These are phyloP conservation scores for Sycon ciliatum DNA, from an alignment of 37 sponge, comb jelly and placozoan genomes.

Conservation along the genomic window DNA sequence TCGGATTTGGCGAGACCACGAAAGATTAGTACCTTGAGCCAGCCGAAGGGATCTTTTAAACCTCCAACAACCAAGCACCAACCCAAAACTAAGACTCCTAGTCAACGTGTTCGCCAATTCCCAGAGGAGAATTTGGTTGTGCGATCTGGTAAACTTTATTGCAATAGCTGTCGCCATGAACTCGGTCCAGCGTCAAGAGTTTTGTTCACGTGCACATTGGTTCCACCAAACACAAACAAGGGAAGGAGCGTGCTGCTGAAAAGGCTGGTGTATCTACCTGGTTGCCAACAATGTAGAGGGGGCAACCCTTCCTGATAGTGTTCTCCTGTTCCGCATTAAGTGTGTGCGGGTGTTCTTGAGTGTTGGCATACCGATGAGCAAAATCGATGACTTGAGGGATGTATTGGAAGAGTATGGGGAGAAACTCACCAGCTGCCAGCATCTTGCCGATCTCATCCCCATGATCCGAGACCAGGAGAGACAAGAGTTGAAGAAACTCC, in stretches of 20 bases:
- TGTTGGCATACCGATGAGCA: too few species aligned
- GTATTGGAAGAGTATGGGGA: too few species aligned
- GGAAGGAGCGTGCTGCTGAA: neutral
- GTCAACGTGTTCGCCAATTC: slow-evolving; percentile 33
- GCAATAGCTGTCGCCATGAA: slow-evolving; percentile 36
- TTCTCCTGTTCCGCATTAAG: slow-evolving; percentile 39
- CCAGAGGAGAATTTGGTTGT: slow-evolving; percentile 19
- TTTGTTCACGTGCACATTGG: neutral
- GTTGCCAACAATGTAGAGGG: slow-evolving; percentile 14
- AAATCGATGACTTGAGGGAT: too few species aligned
- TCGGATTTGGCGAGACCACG: too few species aligned
- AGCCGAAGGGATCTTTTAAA: too few species aligned
- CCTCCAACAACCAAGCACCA: neutral
- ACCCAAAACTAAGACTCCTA: slow-evolving; percentile 21
- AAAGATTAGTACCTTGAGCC: too few species aligned
- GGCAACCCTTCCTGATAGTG: slow-evolving; percentile 27
- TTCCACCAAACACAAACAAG: slow-evolving; percentile 18
- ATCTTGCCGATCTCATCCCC: too few species aligned
- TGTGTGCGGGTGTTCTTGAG: too few species aligned
- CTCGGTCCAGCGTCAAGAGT: slow-evolving; percentile 22
- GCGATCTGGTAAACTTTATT: slow-evolving; percentile 27
- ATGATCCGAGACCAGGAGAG: too few species aligned
- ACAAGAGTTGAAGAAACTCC: too few species aligned
- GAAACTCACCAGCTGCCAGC: too few species aligned
- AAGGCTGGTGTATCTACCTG: too few species aligned